These are phyloP conservation scores for Thamnophis sirtalis DNA, from an alignment of 2,113 vertebrate genomes.

Conservation along the genomic window DNA sequence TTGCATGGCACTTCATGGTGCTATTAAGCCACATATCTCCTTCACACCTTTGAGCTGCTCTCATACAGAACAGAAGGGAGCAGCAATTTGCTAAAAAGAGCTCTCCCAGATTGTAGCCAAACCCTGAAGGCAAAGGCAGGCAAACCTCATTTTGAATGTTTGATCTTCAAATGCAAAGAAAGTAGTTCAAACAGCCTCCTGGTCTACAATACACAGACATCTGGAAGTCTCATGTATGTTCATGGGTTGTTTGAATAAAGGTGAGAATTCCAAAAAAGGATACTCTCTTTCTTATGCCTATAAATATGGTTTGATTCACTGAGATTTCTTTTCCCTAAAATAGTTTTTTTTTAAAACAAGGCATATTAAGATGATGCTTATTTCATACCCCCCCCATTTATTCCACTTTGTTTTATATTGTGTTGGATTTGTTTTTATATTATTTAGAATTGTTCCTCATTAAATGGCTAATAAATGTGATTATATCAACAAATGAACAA, in stretches of 20 bases:
- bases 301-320: neutral
- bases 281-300: neutral
- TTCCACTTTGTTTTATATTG: neutral
- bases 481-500: neutral
- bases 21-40: slow-evolving; percentile 44
- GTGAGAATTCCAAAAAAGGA: slow-evolving; percentile 5
- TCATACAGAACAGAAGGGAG: slow-evolving; percentile 34
- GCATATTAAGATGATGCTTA: neutral
- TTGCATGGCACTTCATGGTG: neutral
- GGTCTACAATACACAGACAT: slow-evolving; percentile 9
- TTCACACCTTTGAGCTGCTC: slow-evolving; percentile 44
- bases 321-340: neutral
- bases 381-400: neutral
- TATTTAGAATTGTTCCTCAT: neutral
- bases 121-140: slow-evolving; percentile 39
- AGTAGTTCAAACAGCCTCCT: slow-evolving; percentile 31
- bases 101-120: slow-evolving; percentile 39
- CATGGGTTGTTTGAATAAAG: slow-evolving; percentile 26
- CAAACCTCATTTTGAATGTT: slow-evolving; percentile 62
- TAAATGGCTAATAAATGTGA: neutral
- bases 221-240: slow-evolving; percentile 38
- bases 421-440: neutral
- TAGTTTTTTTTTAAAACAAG: neutral
- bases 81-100: neutral
- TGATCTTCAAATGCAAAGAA: slow-evolving; percentile 35